Evolutionary conservation across 2,888 invertebrate species (phyloP).

Genomic region (Cephus pulcher): DNA sequence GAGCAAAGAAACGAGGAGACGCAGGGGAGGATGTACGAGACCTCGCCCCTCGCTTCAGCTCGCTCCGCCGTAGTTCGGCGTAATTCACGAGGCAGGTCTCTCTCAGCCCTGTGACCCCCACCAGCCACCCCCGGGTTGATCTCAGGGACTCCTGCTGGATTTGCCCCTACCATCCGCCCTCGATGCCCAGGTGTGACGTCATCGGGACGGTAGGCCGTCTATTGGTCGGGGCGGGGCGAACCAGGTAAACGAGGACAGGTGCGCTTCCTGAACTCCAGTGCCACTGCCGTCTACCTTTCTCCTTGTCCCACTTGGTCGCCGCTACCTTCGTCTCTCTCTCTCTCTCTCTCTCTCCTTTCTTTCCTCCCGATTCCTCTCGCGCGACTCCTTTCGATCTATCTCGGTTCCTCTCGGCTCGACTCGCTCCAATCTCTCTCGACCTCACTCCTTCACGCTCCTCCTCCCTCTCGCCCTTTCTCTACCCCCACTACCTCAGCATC

Average conservation of each 20-base stretch:
- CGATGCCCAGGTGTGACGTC: conserved; percentile 49
- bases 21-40: conserved; percentile 15
- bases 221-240: conserved; percentile 62
- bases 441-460: too few species aligned
- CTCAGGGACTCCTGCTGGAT: conserved; percentile 22
- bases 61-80: conserved; percentile 32
- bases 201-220: conserved; percentile 36
- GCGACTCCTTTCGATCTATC: neutral
- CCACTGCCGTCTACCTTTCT: conserved; percentile 15
- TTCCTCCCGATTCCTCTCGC: conserved; percentile 9
- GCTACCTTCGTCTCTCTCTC: conserved; percentile 17
- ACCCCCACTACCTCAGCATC: too few species aligned
- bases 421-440: too few species aligned
- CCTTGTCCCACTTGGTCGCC: conserved; percentile 26
- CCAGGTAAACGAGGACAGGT: conserved; percentile 59
- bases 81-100: conserved; percentile 69
- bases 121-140: conserved; percentile 43
- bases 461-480: too few species aligned
- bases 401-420: neutral
- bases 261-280: conserved; percentile 36
- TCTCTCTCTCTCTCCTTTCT: conserved; percentile 1
- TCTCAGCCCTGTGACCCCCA: conserved; percentile 68
- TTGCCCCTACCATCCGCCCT: conserved; percentile 37
- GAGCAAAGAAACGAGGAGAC: too few species aligned
- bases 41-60: conserved; percentile 55